Base-by-base conservation (phyloP, 2,888 invertebrate genomes). In the Volucella zonaria region DNA sequence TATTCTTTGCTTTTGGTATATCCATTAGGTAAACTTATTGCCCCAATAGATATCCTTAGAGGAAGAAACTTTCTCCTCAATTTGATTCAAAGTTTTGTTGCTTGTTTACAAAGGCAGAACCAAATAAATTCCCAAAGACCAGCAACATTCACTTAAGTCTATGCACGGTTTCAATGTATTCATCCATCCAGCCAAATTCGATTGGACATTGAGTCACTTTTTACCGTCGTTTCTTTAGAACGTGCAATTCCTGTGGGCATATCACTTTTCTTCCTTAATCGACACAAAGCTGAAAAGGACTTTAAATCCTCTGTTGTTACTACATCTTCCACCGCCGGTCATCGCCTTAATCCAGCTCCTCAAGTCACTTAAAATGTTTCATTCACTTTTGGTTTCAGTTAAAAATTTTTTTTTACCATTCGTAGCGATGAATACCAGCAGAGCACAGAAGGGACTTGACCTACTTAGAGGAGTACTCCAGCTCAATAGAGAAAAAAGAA, bases 401-500 rank as follows among this genome's bases (percentile, higher is more conserved):
- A 45, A 49, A 62, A 54, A 10, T 40, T 61, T n/a, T 38, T 58
- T 40, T 12, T 14, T 42, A 14, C 47, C 45, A 52, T 62, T 71
- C 54, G 56, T 70, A 38, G 47, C 14, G 62, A 31, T 52, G 42
- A n/a, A 59, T 82, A 52, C 75, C 59, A 15, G 59, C 14, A 51
- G 18, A 43, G 64, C 51, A 67, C 76, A 66, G 71, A n/a, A 70
- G 77, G 82, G 66, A 82, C 47, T 54, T 67, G 71, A 67, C 77
- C 82, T 67, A 82, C 82, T 82, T 82, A 67, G 52, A 42, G 73
- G 67, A 73, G 67, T 61, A 82, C 82, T 82, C 61, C 45, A 77
- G 61, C 31, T 73, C 47, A 4, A 31, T 31, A 31, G 31, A 31
- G 31, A 14, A 45, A 52, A 52, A 52, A 52, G 49, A 49, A 42